Conservation (phyloP, 1,140 invertebrate species). For the Drosophila miranda region DNA sequence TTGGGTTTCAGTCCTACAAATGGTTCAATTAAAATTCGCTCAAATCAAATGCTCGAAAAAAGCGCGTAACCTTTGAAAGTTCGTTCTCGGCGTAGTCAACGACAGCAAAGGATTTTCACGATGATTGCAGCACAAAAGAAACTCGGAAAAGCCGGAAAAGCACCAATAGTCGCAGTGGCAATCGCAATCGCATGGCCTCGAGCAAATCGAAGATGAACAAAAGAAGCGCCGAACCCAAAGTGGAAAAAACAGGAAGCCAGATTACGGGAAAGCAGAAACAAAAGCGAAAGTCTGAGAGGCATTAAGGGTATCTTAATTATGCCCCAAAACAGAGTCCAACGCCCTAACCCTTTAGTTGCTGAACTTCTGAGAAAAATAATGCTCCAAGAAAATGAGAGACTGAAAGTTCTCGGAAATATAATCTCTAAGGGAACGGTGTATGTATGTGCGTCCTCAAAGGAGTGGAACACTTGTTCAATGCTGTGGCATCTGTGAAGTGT, state of each 20-base stretch:
- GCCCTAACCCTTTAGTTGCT: not conserved
- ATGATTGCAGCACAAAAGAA: conserved; percentile 17
- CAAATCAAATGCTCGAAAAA: conserved; percentile 22
- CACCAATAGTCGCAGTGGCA: conserved; percentile 14
- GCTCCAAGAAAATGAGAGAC: not conserved
- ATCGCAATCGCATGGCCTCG: conserved; percentile 28
- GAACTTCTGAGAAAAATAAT: not conserved
- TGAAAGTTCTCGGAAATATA: not conserved
- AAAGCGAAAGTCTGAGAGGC: conserved; percentile 21
- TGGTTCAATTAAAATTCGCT: conserved; percentile 68
- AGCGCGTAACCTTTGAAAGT: conserved; percentile 7
- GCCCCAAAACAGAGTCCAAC: conserved; percentile 24
- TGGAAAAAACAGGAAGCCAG: conserved; percentile 6
- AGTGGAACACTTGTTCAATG: not conserved
- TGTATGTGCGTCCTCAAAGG: not conserved
- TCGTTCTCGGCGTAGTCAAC: not conserved
- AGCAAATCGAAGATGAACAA: conserved; percentile 43
- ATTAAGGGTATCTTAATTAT: conserved; percentile 39
- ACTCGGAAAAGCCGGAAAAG: not conserved
- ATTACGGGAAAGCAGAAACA: conserved; percentile 24
- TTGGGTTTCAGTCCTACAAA: conserved; percentile 34
- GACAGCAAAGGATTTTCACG: conserved; percentile 1
- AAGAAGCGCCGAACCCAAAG: not conserved
- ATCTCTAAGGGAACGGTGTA: not conserved
- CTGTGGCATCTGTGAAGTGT: conserved; percentile 3